phyloP scores from a whole-genome alignment of 1,140 invertebrate genomes.

The Colletes gigas region DNA sequence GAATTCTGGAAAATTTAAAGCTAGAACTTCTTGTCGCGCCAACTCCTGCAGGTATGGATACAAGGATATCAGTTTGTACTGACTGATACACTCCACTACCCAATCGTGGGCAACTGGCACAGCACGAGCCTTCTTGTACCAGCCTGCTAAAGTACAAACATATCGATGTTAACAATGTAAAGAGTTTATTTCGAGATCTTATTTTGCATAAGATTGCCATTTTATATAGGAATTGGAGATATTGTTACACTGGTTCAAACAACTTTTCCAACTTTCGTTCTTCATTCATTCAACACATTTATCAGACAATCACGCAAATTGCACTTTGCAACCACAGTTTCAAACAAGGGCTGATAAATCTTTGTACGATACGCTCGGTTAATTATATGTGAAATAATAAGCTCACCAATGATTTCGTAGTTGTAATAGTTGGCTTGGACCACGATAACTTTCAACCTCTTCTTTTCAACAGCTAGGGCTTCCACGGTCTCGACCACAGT shows the following conservation, averaged over 20 bases:
- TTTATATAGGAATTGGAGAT: no score
- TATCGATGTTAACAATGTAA: no score
- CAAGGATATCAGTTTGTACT: slow-evolving; percentile 67
- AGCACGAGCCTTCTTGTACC: slow-evolving; percentile 53
- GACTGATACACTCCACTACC: slow-evolving; percentile 71
- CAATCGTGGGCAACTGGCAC: slow-evolving; percentile 65
- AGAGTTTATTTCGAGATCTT: no score
- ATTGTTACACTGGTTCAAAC: no score
- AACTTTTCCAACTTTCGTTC: no score
- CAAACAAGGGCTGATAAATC: no score
- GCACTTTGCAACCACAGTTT: no score
- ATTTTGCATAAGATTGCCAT: no score
- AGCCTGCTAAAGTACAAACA: slow-evolving; percentile 36
- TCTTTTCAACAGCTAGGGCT: slow-evolving; percentile 1
- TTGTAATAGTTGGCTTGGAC: slow-evolving; percentile 38
- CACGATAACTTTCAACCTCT: slow-evolving; percentile 40
- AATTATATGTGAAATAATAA: background rate
- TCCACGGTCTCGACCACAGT: slow-evolving; percentile 44
- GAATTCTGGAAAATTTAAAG: slow-evolving; percentile 48
- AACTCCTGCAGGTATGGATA: slow-evolving; percentile 57
- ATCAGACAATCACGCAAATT: no score
- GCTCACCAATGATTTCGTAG: slow-evolving; percentile 54
- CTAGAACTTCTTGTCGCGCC: slow-evolving; percentile 19
- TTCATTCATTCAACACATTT: no score
- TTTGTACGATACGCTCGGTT: no score